A percentile compares a stretch with the other conserved stretches of the same genome.
Conservation (phyloP, 2,113 vertebrate species). For the Cariama cristata region DNA sequence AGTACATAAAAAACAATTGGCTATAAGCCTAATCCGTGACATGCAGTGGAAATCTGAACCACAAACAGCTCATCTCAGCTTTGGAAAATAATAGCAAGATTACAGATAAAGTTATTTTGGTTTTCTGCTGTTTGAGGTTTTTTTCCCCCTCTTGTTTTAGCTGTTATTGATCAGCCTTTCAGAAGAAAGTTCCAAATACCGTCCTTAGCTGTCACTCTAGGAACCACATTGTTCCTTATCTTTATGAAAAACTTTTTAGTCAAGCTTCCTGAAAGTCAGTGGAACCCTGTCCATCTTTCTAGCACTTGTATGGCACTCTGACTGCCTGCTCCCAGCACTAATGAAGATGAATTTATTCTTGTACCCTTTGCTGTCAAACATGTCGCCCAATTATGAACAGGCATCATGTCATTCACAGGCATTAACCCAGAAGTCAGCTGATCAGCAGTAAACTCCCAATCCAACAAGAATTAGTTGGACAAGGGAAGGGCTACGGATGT, state of each 20-base stretch:
- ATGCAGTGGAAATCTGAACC: not conserved
- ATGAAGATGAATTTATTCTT: not conserved
- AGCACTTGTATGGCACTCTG: not conserved
- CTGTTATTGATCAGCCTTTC: not conserved
- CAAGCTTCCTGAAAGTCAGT: not conserved
- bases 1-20: not conserved
- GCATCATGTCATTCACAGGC: not conserved
- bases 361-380: not conserved
- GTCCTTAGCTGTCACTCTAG: not conserved
- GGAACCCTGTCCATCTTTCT: not conserved
- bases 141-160: not conserved
- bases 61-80: not conserved
- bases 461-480: not conserved
- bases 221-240: not conserved
- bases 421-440: not conserved
- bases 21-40: not conserved
- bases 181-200: not conserved
- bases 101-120: not conserved
- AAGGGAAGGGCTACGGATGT: no score
- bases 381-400: accelerated
- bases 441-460: not conserved
- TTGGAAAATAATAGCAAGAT: not conserved
- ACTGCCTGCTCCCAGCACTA: not conserved
- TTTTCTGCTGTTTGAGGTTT: no score
- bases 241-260: not conserved